These are phyloP conservation scores for Sialis fuliginosa DNA, from an alignment of 2,888 invertebrate genomes.

Conservation along the genomic window DNA sequence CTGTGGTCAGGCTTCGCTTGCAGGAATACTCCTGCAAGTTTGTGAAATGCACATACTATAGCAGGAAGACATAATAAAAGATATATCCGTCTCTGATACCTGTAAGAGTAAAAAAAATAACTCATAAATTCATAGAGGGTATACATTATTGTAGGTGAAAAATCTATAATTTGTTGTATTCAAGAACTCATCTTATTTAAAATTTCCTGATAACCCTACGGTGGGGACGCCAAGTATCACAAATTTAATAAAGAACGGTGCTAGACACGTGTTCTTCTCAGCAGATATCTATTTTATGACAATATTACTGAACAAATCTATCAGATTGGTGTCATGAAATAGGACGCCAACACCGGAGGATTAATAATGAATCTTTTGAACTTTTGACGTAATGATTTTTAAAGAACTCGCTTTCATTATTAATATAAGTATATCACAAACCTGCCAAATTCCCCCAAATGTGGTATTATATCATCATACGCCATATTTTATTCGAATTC, in stretches of 20 bases:
- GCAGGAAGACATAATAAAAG: slow-evolving; percentile 50
- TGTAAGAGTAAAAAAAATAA: slow-evolving; percentile 7
- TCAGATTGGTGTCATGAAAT: not conserved
- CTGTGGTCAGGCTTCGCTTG: slow-evolving; percentile 44
- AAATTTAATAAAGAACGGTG: no score
- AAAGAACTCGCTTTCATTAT: no score
- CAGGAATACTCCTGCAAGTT: slow-evolving; percentile 51
- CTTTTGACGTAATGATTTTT: not conserved
- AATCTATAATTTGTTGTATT: no score
- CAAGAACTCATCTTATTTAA: no score
- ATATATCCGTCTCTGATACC: slow-evolving; percentile 49
- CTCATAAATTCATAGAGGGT: not conserved
- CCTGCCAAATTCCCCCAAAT: slow-evolving; percentile 50
- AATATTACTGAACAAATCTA: no score
- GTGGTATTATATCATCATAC: slow-evolving; percentile 48
- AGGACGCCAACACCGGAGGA: not conserved
- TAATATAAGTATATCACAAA: slow-evolving; percentile 9
- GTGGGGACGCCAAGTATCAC: no score
- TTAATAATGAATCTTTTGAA: not conserved
- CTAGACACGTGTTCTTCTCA: no score
- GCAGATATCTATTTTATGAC: no score
- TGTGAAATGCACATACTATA: slow-evolving; percentile 55
- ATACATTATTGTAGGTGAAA: no score
- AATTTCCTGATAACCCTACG: no score
- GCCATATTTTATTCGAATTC: slow-evolving; percentile 30